phyloP scores from a whole-genome alignment of 2,888 invertebrate genomes.

The Formica aserva region DNA sequence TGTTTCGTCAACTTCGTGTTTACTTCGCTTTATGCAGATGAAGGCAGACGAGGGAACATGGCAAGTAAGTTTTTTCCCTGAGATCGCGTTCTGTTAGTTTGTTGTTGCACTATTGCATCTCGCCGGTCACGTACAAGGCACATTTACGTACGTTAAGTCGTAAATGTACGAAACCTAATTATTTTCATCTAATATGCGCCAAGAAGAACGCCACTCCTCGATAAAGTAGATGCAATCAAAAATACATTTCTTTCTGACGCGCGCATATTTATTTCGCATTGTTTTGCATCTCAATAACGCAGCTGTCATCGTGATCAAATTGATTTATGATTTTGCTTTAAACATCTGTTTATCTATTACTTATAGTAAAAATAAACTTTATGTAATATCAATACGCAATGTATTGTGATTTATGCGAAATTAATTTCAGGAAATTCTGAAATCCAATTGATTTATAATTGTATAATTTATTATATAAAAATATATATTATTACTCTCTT shows the following conservation, averaged over 20 bases:
- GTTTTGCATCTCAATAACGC: background rate
- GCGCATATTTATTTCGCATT: background rate
- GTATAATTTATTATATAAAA: background rate
- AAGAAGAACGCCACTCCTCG: background rate
- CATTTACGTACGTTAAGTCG: background rate
- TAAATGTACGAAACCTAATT: background rate
- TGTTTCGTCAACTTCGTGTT: constrained; percentile 23
- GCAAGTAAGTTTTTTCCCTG: background rate
- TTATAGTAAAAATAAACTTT: background rate
- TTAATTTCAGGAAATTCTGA: background rate
- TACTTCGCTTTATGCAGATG: constrained; percentile 24
- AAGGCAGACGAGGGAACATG: background rate
- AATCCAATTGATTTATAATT: background rate
- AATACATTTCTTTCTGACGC: background rate
- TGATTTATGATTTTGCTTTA: background rate
- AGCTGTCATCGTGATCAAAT: background rate
- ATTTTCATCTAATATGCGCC: background rate
- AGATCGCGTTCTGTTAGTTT: background rate
- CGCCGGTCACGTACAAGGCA: constrained; percentile 1
- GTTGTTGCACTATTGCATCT: background rate
- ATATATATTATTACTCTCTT: background rate
- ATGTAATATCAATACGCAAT: background rate
- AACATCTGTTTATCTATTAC: background rate
- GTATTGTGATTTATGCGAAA: background rate
- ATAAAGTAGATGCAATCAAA: background rate